phyloP scores from a whole-genome alignment of 2,888 invertebrate genomes.

The Crioceris asparagi region DNA sequence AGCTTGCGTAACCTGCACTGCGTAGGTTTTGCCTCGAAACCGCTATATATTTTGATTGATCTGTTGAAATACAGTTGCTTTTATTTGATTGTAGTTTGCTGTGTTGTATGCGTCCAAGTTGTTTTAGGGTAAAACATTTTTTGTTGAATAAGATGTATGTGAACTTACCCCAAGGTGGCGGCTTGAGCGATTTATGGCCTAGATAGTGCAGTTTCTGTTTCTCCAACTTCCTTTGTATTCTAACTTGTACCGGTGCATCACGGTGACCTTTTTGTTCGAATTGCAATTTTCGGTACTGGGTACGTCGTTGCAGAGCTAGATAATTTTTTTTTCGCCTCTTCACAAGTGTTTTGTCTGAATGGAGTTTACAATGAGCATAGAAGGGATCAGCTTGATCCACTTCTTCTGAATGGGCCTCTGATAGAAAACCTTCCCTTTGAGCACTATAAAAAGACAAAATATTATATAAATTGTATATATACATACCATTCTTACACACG shows the following conservation, averaged over 20 bases:
- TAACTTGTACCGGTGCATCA: constrained; percentile 54
- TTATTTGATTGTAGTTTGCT: too few relatives aligned
- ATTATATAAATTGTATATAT: too few relatives aligned
- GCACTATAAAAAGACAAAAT: constrained; percentile 53
- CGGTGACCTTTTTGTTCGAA: constrained; percentile 46
- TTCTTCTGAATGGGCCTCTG: constrained; percentile 85
- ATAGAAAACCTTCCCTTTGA: constrained; percentile 83
- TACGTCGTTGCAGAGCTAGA: constrained; percentile 74
- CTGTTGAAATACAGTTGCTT: too few relatives aligned
- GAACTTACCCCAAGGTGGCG: constrained; percentile 74
- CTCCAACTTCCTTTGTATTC: constrained; percentile 70
- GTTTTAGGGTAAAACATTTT: too few relatives aligned
- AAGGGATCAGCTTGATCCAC: constrained; percentile 92
- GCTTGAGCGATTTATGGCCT: constrained; percentile 59
- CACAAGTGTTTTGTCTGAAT: constrained; percentile 83
- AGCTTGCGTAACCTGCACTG: too few relatives aligned
- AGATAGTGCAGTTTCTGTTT: constrained; percentile 79
- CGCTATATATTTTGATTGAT: too few relatives aligned
- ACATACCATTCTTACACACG: too few relatives aligned
- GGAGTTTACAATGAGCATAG: constrained; percentile 91
- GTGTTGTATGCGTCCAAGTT: too few relatives aligned
- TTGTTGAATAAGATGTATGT: too few relatives aligned
- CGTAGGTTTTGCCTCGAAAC: too few relatives aligned
- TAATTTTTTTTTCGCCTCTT: constrained; percentile 74
- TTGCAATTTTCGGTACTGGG: constrained; percentile 52